Evolutionary conservation across 2,888 invertebrate species (phyloP).

Genomic region (Timema cristinae): DNA sequence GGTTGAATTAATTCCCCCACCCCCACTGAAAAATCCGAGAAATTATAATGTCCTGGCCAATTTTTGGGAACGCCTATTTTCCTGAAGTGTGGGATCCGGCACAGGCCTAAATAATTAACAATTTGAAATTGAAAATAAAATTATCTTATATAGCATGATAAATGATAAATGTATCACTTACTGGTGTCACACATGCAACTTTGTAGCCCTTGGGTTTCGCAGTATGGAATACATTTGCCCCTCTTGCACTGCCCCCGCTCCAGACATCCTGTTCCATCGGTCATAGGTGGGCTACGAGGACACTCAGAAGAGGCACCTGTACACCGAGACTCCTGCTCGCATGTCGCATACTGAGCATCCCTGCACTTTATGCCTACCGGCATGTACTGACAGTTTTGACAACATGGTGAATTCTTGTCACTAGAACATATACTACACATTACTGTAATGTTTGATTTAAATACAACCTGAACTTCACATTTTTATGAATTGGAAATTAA

Average conservation of each 20-base stretch:
- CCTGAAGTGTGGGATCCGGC: too few relatives aligned
- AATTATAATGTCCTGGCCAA: too few relatives aligned
- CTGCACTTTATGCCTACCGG: conserved; percentile 78
- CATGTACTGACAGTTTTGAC: conserved; percentile 86
- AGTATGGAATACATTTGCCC: conserved; percentile 93
- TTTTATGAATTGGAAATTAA: too few relatives aligned
- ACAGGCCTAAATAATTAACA: too few relatives aligned
- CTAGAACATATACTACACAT: conserved; percentile 49
- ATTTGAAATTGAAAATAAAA: too few relatives aligned
- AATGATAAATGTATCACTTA: conserved; percentile 44
- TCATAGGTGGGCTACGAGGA: conserved; percentile 81
- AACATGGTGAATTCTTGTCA: conserved; percentile 95
- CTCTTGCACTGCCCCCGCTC: conserved; percentile 85
- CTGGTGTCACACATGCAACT: conserved; percentile 97
- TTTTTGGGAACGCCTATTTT: too few relatives aligned
- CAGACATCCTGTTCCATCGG: conserved; percentile 82
- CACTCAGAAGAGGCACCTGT: conserved; percentile 78
- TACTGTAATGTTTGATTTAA: not conserved
- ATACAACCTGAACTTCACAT: too few relatives aligned
- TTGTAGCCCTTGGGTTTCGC: conserved; percentile 87
- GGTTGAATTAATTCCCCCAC: too few relatives aligned
- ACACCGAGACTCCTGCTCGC: conserved; percentile 87
- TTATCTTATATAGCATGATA: too few relatives aligned
- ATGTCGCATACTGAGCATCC: conserved; percentile 86
- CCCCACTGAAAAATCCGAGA: too few relatives aligned